A percentile compares a stretch with the other conserved stretches of the same genome.
Evolutionary conservation across 2,113 vertebrate species (phyloP).

Genomic region (Athene noctua): DNA sequence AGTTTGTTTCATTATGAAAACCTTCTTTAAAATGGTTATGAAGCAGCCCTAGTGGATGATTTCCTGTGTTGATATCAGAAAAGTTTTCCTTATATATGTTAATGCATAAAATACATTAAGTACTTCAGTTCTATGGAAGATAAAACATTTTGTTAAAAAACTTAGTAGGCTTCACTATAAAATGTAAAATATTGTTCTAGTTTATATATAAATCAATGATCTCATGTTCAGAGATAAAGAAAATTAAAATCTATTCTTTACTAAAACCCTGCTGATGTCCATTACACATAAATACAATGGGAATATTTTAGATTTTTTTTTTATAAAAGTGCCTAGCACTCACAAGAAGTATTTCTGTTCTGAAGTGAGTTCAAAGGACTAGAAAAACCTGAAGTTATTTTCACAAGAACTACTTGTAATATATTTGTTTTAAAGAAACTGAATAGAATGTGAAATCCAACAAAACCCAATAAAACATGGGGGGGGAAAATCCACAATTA

Average conservation of each 20-base stretch:
- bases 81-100: background rate
- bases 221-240: background rate
- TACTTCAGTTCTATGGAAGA: background rate
- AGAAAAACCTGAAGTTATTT: background rate
- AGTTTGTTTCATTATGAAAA: background rate
- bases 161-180: background rate
- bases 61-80: background rate
- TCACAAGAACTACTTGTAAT: background rate
- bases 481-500: background rate
- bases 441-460: background rate
- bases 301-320: background rate
- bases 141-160: background rate
- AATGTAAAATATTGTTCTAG: background rate
- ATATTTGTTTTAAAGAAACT: background rate
- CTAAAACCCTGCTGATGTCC: background rate
- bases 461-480: background rate
- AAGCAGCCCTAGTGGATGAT: background rate
- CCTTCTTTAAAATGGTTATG: background rate
- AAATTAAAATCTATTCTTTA: constrained; percentile 2
- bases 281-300: background rate
- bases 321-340: background rate
- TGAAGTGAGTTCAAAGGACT: background rate
- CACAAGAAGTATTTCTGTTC: background rate
- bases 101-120: background rate
- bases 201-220: background rate